These are phyloP conservation scores for Propithecus coquereli DNA, from an alignment of 2,113 vertebrate genomes.

Conservation along the genomic window DNA sequence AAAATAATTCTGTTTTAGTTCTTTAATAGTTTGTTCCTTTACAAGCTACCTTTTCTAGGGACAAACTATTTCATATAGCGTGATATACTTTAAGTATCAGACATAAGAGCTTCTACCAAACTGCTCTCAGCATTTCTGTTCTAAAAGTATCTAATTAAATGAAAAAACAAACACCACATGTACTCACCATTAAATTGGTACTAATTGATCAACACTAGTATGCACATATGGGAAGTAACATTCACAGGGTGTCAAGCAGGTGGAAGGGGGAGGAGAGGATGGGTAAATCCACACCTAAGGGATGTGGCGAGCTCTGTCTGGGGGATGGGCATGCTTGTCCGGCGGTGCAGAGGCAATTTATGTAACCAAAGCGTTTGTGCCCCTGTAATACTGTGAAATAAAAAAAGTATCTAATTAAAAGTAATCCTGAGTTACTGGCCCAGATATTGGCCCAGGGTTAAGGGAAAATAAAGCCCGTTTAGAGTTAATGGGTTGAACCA, in stretches of 20 bases:
- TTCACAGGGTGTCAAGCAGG: no score
- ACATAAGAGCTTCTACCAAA: conserved; percentile 14
- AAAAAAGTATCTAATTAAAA: conserved; percentile 43
- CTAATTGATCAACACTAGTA: no score
- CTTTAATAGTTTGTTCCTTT: conserved; percentile 18
- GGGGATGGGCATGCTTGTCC: no score
- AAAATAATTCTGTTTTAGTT: conserved; percentile 12
- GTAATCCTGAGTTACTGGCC: conserved; percentile 1
- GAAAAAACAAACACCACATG: no score
- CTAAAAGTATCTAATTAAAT: conserved; percentile 40
- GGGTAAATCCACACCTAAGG: no score
- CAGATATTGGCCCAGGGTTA: not conserved
- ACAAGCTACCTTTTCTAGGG: conserved; percentile 40
- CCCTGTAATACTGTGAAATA: no score
- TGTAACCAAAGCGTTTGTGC: no score
- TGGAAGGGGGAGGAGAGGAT: no score
- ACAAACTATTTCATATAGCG: not conserved
- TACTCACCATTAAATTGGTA: no score
- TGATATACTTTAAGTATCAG: conserved; percentile 6
- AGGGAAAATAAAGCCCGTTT: conserved; percentile 29
- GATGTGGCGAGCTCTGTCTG: no score
- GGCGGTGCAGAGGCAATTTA: no score
- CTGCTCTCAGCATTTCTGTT: conserved; percentile 29
- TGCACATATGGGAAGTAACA: no score
- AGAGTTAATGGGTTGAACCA: conserved; percentile 27